Evolutionary conservation across 2,113 vertebrate genomes (phyloP).

Genomic region (Periophthalmus modestus): DNA sequence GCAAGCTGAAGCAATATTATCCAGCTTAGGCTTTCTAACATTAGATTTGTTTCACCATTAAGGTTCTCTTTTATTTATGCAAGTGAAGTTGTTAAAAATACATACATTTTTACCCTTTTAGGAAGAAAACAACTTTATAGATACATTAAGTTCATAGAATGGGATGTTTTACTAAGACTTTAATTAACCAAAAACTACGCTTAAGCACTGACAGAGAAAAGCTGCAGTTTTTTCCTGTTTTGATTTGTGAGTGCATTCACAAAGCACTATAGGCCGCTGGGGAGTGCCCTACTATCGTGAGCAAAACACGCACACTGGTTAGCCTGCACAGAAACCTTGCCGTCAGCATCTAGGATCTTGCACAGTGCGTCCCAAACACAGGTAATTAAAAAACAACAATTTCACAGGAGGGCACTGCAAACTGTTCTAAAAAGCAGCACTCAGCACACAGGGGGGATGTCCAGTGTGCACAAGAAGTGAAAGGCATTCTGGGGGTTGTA

Average conservation of each 20-base stretch:
- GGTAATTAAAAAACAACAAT: slow-evolving; percentile 86
- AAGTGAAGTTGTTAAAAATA: slow-evolving; percentile 45
- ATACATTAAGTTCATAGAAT: background rate
- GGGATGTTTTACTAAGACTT: slow-evolving; percentile 25
- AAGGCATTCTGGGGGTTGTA: slow-evolving; percentile 53
- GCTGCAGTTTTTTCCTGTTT: slow-evolving; percentile 21
- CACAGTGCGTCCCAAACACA: slow-evolving; percentile 65
- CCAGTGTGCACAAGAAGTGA: slow-evolving; percentile 58
- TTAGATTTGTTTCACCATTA: slow-evolving; percentile 64
- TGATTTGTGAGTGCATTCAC: slow-evolving; percentile 30
- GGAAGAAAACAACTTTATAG: slow-evolving; percentile 17
- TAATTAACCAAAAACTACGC: slow-evolving; percentile 46
- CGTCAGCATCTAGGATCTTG: slow-evolving; percentile 74
- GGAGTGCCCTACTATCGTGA: slow-evolving; percentile 54
- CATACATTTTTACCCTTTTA: slow-evolving; percentile 52
- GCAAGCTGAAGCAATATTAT: slow-evolving; percentile 73
- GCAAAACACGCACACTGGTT: slow-evolving; percentile 51
- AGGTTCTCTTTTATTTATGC: slow-evolving; percentile 57
- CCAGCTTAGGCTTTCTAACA: slow-evolving; percentile 65
- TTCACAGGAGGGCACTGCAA: slow-evolving; percentile 78
- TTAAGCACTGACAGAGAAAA: slow-evolving; percentile 39
- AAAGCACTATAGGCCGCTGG: slow-evolving; percentile 43
- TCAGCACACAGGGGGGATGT: slow-evolving; percentile 80
- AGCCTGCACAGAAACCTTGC: slow-evolving; percentile 68
- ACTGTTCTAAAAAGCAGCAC: slow-evolving; percentile 74